Evolutionary conservation across 2,888 invertebrate genomes (phyloP).

Genomic region (Sericinus montela): DNA sequence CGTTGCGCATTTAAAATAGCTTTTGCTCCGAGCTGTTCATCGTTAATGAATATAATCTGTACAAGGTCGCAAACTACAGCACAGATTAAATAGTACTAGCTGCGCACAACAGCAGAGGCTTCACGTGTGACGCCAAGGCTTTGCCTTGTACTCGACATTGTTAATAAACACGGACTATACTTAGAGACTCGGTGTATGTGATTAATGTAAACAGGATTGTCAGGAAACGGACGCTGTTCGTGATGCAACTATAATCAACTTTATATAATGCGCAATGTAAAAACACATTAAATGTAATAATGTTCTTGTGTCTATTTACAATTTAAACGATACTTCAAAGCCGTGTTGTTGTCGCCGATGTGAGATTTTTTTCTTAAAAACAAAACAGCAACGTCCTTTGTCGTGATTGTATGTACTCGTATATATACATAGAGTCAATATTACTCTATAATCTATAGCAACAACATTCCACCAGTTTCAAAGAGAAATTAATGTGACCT

Average conservation of each 20-base stretch:
- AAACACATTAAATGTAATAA: background rate
- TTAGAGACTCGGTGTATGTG: background rate
- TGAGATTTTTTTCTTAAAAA: background rate
- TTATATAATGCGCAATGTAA: background rate
- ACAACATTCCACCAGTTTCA: too few relatives aligned
- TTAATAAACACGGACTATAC: background rate
- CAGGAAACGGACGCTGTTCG: slow-evolving; percentile 9
- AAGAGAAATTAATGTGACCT: too few relatives aligned
- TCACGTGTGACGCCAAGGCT: background rate
- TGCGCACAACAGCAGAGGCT: slow-evolving; percentile 1
- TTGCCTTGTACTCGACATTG: slow-evolving; percentile 5
- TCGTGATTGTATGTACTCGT: too few relatives aligned
- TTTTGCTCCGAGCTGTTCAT: slow-evolving; percentile 3
- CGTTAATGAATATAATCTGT: slow-evolving; percentile 1
- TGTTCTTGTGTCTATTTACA: background rate
- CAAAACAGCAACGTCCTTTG: too few relatives aligned
- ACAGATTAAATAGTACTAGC: background rate
- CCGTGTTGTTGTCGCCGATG: background rate
- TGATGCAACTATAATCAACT: slow-evolving; percentile 5
- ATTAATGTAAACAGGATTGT: slow-evolving; percentile 8
- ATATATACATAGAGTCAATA: too few relatives aligned
- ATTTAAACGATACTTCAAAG: background rate
- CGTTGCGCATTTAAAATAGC: background rate
- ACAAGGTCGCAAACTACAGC: slow-evolving; percentile 8
- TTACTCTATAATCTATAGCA: too few relatives aligned